Evolutionary conservation across 2,797 vertebrate genomes (phyloP).

Genomic region (Chromobotia macracanthus): DNA sequence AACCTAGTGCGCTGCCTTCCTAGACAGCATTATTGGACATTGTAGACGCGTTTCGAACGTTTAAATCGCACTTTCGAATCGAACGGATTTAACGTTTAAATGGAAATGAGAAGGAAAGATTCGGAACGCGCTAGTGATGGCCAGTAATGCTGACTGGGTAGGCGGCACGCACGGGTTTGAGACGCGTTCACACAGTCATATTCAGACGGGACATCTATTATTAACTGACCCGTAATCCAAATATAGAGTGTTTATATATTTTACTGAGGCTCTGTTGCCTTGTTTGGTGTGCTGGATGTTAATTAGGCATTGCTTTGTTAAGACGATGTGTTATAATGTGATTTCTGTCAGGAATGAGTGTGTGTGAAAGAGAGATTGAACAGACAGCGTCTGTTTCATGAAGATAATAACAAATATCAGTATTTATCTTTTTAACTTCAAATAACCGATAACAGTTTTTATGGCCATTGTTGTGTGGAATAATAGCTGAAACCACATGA

Average conservation of each 20-base stretch:
- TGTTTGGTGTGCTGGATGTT: constrained; percentile 55
- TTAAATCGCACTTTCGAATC: background rate
- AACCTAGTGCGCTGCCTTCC: constrained; percentile 21
- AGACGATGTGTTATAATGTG: background rate
- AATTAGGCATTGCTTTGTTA: constrained; percentile 49
- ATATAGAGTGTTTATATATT: constrained; percentile 65
- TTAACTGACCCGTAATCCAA: constrained; percentile 62
- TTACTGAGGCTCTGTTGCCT: constrained; percentile 56
- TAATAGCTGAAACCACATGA: no score
- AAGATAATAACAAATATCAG: background rate
- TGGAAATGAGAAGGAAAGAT: background rate
- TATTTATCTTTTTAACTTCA: no score
- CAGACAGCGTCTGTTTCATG: background rate
- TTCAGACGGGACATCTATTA: constrained; percentile 60
- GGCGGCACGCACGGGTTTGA: constrained; percentile 28
- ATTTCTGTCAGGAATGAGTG: background rate
- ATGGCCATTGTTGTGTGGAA: no score
- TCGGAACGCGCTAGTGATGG: background rate
- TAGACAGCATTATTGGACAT: background rate
- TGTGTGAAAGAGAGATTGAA: background rate
- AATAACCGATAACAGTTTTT: no score
- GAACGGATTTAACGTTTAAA: background rate
- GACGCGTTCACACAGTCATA: constrained; percentile 54
- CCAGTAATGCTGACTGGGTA: background rate
- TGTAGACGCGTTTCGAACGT: background rate